A percentile compares a stretch with the other conserved stretches of the same genome.
Conservation (phyloP, 2,888 invertebrate species). For the Rhorus exstirpatorius region DNA sequence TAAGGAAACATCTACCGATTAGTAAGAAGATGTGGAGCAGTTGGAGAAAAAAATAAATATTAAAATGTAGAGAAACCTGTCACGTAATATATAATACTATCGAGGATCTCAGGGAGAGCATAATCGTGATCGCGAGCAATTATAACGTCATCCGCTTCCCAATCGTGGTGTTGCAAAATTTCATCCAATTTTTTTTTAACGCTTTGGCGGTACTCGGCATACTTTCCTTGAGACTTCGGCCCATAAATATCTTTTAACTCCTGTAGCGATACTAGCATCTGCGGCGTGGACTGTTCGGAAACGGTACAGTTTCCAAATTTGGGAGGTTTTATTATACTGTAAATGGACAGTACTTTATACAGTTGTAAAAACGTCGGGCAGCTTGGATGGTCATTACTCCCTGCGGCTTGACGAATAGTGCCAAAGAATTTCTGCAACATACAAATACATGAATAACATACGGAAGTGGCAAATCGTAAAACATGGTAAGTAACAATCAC, state of each 20-base stretch:
- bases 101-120: slow-evolving; percentile 21
- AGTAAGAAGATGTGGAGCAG: slow-evolving; percentile 10
- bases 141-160: not conserved
- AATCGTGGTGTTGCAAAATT: not conserved
- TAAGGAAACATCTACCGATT: slow-evolving; percentile 1
- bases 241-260: slow-evolving; percentile 3
- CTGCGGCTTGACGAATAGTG: too few species aligned
- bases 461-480: too few species aligned
- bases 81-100: slow-evolving; percentile 51
- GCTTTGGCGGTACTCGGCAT: not conserved
- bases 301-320: slow-evolving; percentile 15
- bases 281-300: not conserved
- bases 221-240: not conserved
- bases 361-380: too few species aligned
- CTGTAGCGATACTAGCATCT: not conserved
- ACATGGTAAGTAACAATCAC: too few species aligned
- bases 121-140: slow-evolving; percentile 37
- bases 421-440: too few species aligned
- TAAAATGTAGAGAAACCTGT: slow-evolving; percentile 32
- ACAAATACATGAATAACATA: too few species aligned
- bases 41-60: slow-evolving; percentile 11
- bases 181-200: not conserved
- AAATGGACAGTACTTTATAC: too few species aligned
- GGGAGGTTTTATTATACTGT: too few species aligned
- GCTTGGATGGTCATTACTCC: too few species aligned